phyloP scores from a whole-genome alignment of 35 echinoderm and acorn worm species.

The Apostichopus japonicus region DNA sequence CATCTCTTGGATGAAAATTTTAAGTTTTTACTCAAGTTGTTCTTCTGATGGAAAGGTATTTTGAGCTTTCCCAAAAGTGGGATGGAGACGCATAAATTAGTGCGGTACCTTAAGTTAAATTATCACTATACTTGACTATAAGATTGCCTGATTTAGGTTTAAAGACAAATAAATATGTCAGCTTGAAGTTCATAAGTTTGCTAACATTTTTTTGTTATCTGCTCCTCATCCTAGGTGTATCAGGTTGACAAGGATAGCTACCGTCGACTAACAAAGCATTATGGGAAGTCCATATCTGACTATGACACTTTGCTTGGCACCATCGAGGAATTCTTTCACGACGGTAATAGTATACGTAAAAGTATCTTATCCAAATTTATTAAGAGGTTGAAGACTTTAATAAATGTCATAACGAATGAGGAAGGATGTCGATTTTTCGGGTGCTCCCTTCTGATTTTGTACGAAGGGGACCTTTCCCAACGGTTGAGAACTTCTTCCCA shows the following conservation, averaged over 20 bases:
- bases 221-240: constrained; percentile 36
- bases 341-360: constrained; percentile 42
- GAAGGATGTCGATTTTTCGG: constrained; percentile 66
- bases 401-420: constrained; percentile 21
- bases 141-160: too few relatives aligned
- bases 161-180: too few relatives aligned
- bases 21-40: too few relatives aligned
- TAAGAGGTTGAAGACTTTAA: constrained; percentile 43
- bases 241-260: constrained; percentile 67
- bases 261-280: constrained; percentile 64
- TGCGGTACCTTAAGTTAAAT: too few relatives aligned
- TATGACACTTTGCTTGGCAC: constrained; percentile 36
- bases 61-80: too few relatives aligned
- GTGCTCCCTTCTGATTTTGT: constrained; percentile 66
- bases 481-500: neutral
- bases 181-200: too few relatives aligned
- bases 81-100: too few relatives aligned
- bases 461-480: constrained; percentile 32
- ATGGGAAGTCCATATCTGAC: constrained; percentile 61
- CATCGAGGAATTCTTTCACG: constrained; percentile 53
- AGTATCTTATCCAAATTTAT: constrained; percentile 43
- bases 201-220: neutral
- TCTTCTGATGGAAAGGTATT: too few relatives aligned
- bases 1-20: too few relatives aligned
- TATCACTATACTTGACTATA: too few relatives aligned